phyloP scores from a whole-genome alignment of 2,888 invertebrate species.

The Diloba caeruleocephala region DNA sequence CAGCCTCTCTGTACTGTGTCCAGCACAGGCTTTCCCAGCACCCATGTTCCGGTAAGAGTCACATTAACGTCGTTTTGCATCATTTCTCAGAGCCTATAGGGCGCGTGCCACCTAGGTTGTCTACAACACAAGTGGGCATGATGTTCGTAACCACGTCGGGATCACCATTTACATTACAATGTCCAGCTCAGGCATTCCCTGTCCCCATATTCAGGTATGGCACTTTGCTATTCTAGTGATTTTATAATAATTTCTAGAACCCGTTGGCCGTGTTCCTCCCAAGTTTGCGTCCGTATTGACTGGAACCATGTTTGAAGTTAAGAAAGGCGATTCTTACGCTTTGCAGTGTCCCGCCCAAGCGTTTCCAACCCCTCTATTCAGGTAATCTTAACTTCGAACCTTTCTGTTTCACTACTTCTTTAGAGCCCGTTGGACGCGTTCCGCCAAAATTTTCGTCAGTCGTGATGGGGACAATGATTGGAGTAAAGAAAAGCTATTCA shows the following conservation, averaged over 20 bases:
- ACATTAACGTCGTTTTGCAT: constrained; percentile 71
- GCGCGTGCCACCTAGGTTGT: constrained; percentile 81
- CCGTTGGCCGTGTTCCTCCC: constrained; percentile 82
- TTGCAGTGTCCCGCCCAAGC: constrained; percentile 92
- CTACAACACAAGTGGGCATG: constrained; percentile 83
- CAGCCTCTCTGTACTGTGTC: constrained; percentile 90
- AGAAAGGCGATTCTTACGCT: constrained; percentile 80
- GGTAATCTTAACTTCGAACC: constrained; percentile 72
- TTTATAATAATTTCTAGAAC: constrained; percentile 70
- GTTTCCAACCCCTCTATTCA: constrained; percentile 87
- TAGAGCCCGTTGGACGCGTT: constrained; percentile 92
- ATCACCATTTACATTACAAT: constrained; percentile 89
- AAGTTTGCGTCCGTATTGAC: constrained; percentile 89
- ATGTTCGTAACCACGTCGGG: constrained; percentile 89
- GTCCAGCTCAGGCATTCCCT: constrained; percentile 92
- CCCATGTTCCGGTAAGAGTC: constrained; percentile 92
- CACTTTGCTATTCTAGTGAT: constrained; percentile 59
- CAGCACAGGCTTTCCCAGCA: constrained; percentile 92
- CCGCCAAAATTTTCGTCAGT: constrained; percentile 91
- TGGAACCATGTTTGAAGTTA: constrained; percentile 88
- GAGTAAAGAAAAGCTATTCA: constrained; percentile 80
- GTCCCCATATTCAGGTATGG: constrained; percentile 85
- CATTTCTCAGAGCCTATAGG: constrained; percentile 82
- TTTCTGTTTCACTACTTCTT: constrained; percentile 60
- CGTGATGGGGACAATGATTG: constrained; percentile 90